Evolutionary conservation across 1,140 invertebrate genomes (phyloP).

Genomic region (Orius laevigatus): DNA sequence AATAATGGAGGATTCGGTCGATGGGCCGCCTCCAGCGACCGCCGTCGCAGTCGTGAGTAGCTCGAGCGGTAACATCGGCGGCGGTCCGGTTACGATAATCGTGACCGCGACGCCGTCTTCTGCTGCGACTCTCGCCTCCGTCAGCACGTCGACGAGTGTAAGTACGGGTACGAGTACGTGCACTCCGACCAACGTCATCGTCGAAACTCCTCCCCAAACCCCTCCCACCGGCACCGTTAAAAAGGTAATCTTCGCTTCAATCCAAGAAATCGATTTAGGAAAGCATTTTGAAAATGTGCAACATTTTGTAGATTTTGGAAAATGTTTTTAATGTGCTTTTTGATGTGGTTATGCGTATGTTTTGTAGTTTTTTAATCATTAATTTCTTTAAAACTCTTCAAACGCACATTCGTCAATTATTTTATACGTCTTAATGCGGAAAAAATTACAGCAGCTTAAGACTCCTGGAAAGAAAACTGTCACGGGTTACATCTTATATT

Average conservation of each 20-base stretch:
- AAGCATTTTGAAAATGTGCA: too few species aligned
- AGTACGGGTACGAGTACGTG: background rate
- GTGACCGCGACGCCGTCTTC: background rate
- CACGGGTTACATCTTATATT: conserved; percentile 97
- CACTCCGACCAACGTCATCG: background rate
- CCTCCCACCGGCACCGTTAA: too few species aligned
- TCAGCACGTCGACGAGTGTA: too few species aligned
- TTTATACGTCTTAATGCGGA: conserved; percentile 1
- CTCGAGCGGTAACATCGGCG: background rate
- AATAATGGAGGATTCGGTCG: conserved; percentile 48
- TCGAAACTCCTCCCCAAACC: too few species aligned
- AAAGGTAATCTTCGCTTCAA: too few species aligned
- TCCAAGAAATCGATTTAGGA: too few species aligned
- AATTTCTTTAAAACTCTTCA: background rate
- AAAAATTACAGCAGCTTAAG: conserved; percentile 35
- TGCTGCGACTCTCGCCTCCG: background rate
- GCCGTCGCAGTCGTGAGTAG: background rate
- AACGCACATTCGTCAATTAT: background rate
- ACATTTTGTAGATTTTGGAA: too few species aligned
- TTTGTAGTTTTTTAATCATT: conserved; percentile 1
- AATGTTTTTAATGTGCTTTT: too few species aligned
- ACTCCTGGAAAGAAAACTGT: conserved; percentile 68
- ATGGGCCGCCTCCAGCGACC: conserved; percentile 42
- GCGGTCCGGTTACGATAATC: background rate
- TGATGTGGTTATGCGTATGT: background rate